Evolutionary conservation across 2,888 invertebrate genomes (phyloP).

Genomic region (Exocentrus adspersus): DNA sequence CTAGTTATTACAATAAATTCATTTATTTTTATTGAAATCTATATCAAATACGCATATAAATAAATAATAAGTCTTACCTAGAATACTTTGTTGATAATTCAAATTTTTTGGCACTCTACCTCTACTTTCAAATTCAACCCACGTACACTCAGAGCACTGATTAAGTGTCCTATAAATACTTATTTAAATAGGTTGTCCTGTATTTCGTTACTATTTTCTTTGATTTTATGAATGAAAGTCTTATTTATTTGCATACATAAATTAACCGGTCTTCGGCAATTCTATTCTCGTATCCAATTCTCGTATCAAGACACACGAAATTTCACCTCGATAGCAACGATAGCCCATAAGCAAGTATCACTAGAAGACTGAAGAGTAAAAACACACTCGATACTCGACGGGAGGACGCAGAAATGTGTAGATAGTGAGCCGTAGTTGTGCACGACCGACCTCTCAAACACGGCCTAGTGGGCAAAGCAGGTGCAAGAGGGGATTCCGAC

Average conservation of each 20-base stretch:
- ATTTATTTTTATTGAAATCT: too few relatives aligned
- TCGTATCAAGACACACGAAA: constrained; percentile 10
- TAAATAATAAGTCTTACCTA: background rate
- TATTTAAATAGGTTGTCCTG: constrained; percentile 5
- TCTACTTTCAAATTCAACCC: background rate
- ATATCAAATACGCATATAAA: background rate
- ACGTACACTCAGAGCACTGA: background rate
- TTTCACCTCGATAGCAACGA: constrained; percentile 6
- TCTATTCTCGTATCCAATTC: background rate
- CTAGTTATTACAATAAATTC: too few relatives aligned
- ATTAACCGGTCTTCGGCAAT: background rate
- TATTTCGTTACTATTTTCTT: background rate
- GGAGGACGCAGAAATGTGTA: constrained; percentile 20
- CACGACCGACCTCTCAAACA: constrained; percentile 23
- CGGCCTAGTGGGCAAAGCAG: constrained; percentile 24
- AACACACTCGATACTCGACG: constrained; percentile 8
- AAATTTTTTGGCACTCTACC: background rate
- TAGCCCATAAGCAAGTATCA: constrained; percentile 10
- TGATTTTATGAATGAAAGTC: background rate
- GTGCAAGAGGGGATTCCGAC: constrained; percentile 28
- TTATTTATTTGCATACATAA: background rate
- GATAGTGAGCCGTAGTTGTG: constrained; percentile 22
- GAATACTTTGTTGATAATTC: background rate
- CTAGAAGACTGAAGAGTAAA: constrained; percentile 22
- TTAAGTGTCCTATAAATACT: constrained; percentile 2